These are phyloP conservation scores for Thecocarcelia acutangulata DNA, from an alignment of 2,888 invertebrate species.

Conservation along the genomic window DNA sequence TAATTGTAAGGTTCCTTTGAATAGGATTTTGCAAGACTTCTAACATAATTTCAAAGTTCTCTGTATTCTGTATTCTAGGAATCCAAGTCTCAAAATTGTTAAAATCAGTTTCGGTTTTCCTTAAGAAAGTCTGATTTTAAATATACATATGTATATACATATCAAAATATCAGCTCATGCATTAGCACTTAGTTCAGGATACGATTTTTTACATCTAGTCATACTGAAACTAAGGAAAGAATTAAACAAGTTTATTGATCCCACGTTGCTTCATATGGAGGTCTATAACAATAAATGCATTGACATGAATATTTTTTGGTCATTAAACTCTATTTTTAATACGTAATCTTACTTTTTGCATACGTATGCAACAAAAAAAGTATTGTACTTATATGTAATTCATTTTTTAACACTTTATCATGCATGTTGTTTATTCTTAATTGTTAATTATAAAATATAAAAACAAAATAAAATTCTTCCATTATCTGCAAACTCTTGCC, in stretches of 20 bases:
- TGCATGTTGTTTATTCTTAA: conserved; percentile 38
- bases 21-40: too few relatives aligned
- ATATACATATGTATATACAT: too few relatives aligned
- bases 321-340: conserved; percentile 55
- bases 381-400: conserved; percentile 2
- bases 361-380: conserved; percentile 17
- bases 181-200: neutral
- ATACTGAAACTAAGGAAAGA: neutral
- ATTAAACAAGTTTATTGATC: conserved; percentile 46
- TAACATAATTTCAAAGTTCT: too few relatives aligned
- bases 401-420: conserved; percentile 57
- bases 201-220: neutral
- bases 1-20: too few relatives aligned
- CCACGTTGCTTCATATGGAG: conserved; percentile 19
- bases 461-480: conserved; percentile 37
- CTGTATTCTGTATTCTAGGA: too few relatives aligned
- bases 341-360: conserved; percentile 17
- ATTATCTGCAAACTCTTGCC: conserved; percentile 52
- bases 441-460: conserved; percentile 55
- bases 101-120: too few relatives aligned
- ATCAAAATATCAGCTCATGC: too few relatives aligned
- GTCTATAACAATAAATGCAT: conserved; percentile 30
- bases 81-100: too few relatives aligned
- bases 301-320: conserved; percentile 39
- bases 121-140: too few relatives aligned